Percentiles rank a stretch among this genome's conserved stretches.
Conservation (phyloP, 2,888 invertebrate genomes). For the Theretra japonica region DNA sequence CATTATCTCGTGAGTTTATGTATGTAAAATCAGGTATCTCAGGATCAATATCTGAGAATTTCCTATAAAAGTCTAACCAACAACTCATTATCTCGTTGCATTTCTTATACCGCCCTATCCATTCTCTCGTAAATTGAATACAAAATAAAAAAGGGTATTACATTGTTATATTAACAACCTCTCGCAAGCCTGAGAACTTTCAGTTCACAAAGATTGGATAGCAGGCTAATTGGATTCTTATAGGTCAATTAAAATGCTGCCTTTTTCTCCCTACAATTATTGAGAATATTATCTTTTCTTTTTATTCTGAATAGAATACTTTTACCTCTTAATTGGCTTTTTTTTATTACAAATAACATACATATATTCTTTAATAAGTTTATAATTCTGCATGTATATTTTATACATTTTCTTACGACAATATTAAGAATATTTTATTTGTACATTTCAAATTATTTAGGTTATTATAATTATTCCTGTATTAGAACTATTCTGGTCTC, state of each 20-base stretch:
- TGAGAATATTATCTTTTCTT: slow-evolving; percentile 13
- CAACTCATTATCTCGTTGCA: neutral
- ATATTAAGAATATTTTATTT: no score
- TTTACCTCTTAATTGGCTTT: neutral
- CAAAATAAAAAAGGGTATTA: slow-evolving; percentile 10
- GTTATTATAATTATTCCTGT: no score
- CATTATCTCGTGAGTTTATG: no score
- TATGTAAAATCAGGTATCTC: no score
- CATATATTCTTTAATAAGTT: neutral
- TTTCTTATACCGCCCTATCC: neutral
- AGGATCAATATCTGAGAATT: neutral
- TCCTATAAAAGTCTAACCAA: neutral
- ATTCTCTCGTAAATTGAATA: neutral
- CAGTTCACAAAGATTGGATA: slow-evolving; percentile 24
- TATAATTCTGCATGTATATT: no score
- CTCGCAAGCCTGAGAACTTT: slow-evolving; percentile 5
- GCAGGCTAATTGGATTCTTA: slow-evolving; percentile 25
- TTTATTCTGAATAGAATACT: neutral
- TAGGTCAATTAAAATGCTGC: slow-evolving; percentile 18
- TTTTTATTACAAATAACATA: neutral
- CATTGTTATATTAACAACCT: slow-evolving; percentile 13
- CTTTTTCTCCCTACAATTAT: slow-evolving; percentile 26
- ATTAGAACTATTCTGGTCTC: no score
- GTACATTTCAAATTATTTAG: no score
- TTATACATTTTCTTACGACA: no score